Evolutionary conservation across 2,113 vertebrate species (phyloP).

Genomic region (Electrona antarctica): DNA sequence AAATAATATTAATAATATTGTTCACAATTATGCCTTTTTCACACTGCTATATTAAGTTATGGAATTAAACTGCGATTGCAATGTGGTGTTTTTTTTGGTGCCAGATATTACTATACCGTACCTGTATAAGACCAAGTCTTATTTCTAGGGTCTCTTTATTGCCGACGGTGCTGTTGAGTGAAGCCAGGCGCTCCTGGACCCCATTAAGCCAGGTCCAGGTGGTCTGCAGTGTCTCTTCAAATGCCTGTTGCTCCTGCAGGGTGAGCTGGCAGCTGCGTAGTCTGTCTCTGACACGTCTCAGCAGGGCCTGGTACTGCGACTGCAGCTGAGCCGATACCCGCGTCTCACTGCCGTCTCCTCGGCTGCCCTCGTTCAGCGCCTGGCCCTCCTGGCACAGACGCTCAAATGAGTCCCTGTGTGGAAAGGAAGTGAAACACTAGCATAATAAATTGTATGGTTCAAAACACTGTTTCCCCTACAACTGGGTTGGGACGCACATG

Average conservation of each 20-base stretch:
- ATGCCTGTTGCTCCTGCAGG: conserved; percentile 90
- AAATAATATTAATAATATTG: too few species aligned
- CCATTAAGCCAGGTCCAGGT: conserved; percentile 89
- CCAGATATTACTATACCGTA: conserved; percentile 46
- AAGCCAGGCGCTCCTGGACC: conserved; percentile 84
- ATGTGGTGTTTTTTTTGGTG: not conserved
- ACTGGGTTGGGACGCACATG: too few species aligned
- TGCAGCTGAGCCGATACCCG: conserved; percentile 87
- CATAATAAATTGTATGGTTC: too few species aligned
- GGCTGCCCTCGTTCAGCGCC: conserved; percentile 86
- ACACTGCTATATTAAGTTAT: not conserved
- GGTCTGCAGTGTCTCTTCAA: conserved; percentile 88
- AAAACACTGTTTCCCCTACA: too few species aligned
- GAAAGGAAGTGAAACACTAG: not conserved
- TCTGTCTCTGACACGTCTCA: conserved; percentile 83
- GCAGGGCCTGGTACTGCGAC: conserved; percentile 85
- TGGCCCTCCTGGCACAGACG: conserved; percentile 89
- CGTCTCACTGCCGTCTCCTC: conserved; percentile 83
- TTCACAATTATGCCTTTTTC: not conserved
- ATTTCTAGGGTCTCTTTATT: conserved; percentile 88
- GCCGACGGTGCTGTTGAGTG: conserved; percentile 86
- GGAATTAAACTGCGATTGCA: not conserved
- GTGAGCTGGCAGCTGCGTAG: conserved; percentile 85
- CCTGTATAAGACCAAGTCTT: conserved; percentile 88
- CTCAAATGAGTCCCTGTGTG: conserved; percentile 89